phyloP scores from a whole-genome alignment of 2,797 vertebrate species.

The Xenops minutus region DNA sequence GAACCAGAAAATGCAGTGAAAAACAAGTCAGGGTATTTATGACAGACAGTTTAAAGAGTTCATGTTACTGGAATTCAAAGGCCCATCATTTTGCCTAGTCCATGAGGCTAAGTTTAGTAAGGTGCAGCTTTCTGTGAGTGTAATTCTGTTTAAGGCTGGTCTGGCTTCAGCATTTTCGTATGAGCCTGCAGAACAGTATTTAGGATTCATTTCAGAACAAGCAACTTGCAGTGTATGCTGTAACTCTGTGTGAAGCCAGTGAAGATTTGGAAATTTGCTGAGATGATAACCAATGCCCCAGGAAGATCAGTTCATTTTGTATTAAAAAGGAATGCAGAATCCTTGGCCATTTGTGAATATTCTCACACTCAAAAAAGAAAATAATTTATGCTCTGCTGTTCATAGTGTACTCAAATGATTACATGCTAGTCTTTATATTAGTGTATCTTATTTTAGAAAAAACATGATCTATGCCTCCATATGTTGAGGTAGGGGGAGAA shows the following conservation, averaged over 20 bases:
- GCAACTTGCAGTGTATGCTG: not conserved
- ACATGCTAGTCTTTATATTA: not conserved
- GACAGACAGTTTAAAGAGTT: not conserved
- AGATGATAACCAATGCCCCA: not conserved
- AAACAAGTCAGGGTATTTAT: constrained; percentile 7
- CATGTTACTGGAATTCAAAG: constrained; percentile 4
- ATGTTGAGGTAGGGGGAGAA: not conserved
- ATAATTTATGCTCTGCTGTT: not conserved
- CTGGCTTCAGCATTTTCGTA: not conserved
- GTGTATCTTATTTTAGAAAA: not conserved
- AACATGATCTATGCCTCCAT: not conserved
- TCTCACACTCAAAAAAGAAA: not conserved
- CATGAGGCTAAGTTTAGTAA: not conserved
- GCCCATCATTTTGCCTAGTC: not conserved
- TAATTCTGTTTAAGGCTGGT: not conserved
- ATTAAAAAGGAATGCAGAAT: not conserved
- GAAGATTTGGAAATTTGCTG: not conserved
- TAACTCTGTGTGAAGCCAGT: not conserved
- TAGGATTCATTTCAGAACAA: not conserved
- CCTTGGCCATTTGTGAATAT: not conserved
- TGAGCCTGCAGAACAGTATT: not conserved
- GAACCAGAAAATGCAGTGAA: constrained; percentile 26
- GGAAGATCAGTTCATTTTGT: not conserved
- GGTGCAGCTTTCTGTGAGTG: not conserved
- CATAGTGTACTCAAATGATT: not conserved